These are phyloP conservation scores for Araneus ventricosus DNA, from an alignment of 1,140 invertebrate genomes.

Conservation along the genomic window DNA sequence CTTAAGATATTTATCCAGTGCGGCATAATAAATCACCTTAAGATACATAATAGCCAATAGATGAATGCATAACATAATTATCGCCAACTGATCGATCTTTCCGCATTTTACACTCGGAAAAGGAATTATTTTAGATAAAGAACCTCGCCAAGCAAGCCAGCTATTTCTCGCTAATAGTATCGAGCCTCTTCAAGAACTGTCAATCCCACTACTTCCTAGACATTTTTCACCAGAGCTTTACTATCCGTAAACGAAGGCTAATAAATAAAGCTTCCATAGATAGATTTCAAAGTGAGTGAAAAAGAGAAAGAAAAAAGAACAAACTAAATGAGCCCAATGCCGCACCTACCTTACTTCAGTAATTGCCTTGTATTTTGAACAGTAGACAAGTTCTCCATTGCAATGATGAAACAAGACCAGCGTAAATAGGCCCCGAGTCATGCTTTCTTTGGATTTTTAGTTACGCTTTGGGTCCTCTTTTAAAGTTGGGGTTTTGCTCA, in stretches of 20 bases:
- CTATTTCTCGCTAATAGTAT: neutral
- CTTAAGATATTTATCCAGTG: too few species aligned
- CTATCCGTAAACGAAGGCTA: neutral
- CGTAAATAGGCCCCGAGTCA: neutral
- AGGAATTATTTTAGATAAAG: conserved; percentile 15
- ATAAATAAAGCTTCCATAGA: conserved; percentile 29
- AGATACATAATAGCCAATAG: neutral
- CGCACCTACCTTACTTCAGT: neutral
- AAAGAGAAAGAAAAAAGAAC: neutral
- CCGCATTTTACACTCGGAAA: neutral
- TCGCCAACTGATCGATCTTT: neutral
- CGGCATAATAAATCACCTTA: neutral
- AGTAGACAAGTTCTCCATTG: neutral
- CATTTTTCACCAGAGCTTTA: conserved; percentile 1
- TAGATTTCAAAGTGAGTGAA: neutral
- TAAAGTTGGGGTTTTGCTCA: conserved; percentile 17
- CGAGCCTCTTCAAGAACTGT: neutral
- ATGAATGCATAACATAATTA: neutral
- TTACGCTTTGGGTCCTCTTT: neutral
- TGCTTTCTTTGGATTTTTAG: neutral
- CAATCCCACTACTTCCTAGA: neutral
- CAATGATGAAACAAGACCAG: conserved; percentile 39
- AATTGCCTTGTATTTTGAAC: conserved; percentile 30
- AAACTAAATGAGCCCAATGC: neutral
- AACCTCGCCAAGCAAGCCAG: neutral